phyloP scores from a whole-genome alignment of 2,113 vertebrate genomes.

The Azemiops feae region DNA sequence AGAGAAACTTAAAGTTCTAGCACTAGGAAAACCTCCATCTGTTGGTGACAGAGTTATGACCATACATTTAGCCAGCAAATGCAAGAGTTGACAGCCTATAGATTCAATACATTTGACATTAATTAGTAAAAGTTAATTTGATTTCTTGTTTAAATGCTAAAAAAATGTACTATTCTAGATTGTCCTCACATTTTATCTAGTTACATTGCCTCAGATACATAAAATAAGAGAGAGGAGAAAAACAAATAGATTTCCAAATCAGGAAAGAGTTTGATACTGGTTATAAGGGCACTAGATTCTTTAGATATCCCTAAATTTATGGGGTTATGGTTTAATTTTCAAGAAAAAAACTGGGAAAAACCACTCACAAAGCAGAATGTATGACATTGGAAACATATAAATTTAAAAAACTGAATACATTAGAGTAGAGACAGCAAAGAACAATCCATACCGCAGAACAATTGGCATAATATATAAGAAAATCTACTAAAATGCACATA shows the following conservation, averaged over 20 bases:
- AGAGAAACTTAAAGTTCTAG: not conserved
- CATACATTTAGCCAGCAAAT: not conserved
- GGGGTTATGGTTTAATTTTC: not conserved
- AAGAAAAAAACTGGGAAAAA: not conserved
- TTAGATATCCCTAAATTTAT: not conserved
- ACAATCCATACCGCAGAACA: not conserved
- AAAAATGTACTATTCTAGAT: not conserved
- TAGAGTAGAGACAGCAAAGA: not conserved
- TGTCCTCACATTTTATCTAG: not conserved
- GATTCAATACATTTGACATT: not conserved
- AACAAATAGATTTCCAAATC: not conserved
- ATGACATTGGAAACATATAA: not conserved
- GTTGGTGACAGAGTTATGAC: not conserved
- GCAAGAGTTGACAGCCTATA: not conserved
- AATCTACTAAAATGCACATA: not conserved
- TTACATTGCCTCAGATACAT: not conserved
- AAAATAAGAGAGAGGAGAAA: not conserved
- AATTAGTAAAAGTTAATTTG: not conserved
- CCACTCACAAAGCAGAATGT: not conserved
- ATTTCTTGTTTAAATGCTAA: not conserved
- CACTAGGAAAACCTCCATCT: not conserved
- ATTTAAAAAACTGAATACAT: not conserved
- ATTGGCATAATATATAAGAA: not conserved
- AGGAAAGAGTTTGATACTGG: not conserved
- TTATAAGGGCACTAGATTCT: not conserved